A percentile compares a stretch with the other conserved stretches of the same genome.
Conservation (phyloP, 2,797 vertebrate species). For the Rhodeus uyekii region DNA sequence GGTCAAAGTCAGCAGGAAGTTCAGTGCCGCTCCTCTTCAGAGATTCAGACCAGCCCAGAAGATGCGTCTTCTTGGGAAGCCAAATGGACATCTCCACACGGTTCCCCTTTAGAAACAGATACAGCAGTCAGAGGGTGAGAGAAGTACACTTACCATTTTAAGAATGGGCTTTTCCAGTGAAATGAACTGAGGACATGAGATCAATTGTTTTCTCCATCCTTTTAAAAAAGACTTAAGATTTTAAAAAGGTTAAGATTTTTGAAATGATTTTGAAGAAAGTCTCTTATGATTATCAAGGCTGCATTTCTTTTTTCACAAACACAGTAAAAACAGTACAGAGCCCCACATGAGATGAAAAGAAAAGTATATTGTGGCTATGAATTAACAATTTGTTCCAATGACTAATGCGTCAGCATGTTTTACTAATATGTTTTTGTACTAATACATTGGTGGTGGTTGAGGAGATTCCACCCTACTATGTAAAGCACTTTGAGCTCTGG, state of each 20-base stretch:
- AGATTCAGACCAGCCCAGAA: conserved; percentile 87
- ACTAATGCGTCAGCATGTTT: too few species aligned
- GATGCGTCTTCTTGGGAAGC: conserved; percentile 83
- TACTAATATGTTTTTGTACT: too few species aligned
- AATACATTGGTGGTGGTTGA: too few species aligned
- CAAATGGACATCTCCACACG: conserved; percentile 90
- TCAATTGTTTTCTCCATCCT: not conserved
- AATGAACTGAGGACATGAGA: not conserved
- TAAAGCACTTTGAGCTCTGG: too few species aligned
- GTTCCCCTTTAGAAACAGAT: conserved; percentile 80
- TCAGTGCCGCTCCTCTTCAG: conserved; percentile 84
- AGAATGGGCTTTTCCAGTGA: not conserved
- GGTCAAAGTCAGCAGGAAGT: conserved; percentile 84
- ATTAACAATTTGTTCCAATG: too few species aligned
- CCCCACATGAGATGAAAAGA: not conserved
- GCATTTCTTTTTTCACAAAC: not conserved
- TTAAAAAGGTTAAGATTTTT: not conserved
- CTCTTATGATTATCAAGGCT: not conserved
- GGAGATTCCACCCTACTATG: too few species aligned
- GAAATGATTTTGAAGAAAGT: not conserved
- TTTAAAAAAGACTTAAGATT: not conserved
- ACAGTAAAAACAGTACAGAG: not conserved
- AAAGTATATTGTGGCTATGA: not conserved
- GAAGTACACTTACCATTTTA: not conserved
- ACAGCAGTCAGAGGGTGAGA: conserved; percentile 18